Evolutionary conservation across 2,113 vertebrate genomes (phyloP).

Genomic region (Astatoreochromis straeleni): DNA sequence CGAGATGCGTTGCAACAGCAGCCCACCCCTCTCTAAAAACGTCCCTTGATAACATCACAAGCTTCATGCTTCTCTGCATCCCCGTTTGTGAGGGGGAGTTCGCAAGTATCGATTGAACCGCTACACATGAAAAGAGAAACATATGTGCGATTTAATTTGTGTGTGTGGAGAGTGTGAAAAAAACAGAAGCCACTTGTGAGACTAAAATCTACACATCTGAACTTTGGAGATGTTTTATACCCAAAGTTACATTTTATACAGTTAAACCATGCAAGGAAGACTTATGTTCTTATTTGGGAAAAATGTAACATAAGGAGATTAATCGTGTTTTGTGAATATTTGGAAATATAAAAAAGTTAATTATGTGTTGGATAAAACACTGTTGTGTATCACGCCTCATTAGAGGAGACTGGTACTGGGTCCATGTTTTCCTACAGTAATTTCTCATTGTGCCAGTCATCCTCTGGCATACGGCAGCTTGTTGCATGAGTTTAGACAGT

Average conservation of each 20-base stretch:
- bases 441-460: neutral
- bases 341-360: neutral
- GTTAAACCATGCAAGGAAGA: neutral
- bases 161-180: neutral
- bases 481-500: neutral
- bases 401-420: neutral
- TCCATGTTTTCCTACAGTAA: neutral
- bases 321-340: neutral
- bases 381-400: neutral
- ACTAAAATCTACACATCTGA: neutral
- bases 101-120: slow-evolving; percentile 26
- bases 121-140: slow-evolving; percentile 34
- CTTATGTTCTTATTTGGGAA: neutral
- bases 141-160: slow-evolving; percentile 23
- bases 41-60: slow-evolving; percentile 47
- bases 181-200: neutral
- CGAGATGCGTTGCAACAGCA: slow-evolving; percentile 22
- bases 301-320: neutral
- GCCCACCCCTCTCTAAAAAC: neutral
- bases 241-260: neutral
- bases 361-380: neutral
- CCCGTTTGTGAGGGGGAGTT: slow-evolving; percentile 32
- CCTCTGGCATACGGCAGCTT: neutral
- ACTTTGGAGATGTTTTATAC: neutral
- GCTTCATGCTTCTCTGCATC: slow-evolving; percentile 26